These are phyloP conservation scores for Furcifer pardalis DNA, from an alignment of 2,797 vertebrate species.

Conservation along the genomic window DNA sequence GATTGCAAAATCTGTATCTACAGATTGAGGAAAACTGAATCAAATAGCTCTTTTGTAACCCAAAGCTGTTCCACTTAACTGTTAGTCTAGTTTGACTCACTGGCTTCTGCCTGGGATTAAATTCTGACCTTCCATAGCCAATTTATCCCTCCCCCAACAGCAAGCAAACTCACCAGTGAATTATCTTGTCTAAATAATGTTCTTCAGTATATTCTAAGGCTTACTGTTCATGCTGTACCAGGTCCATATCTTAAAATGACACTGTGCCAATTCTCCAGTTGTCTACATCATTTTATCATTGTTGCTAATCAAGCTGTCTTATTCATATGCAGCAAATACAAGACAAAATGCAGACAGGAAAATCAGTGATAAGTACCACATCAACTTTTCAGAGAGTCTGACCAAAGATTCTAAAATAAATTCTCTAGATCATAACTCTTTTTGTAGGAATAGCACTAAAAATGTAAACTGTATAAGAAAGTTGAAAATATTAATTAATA, in stretches of 20 bases:
- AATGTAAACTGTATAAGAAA: not conserved
- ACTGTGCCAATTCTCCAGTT: not conserved
- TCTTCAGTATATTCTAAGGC: not conserved
- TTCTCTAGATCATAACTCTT: not conserved
- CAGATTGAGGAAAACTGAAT: not conserved
- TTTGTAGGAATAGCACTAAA: not conserved
- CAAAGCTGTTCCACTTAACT: not conserved
- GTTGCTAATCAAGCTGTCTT: not conserved
- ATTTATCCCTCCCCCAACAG: not conserved
- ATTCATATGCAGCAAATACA: not conserved
- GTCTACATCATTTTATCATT: not conserved
- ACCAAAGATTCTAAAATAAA: not conserved
- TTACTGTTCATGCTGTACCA: not conserved
- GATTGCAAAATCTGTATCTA: not conserved
- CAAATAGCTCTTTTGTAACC: not conserved
- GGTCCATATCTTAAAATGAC: not conserved
- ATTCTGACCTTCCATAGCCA: not conserved
- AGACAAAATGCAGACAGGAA: not conserved
- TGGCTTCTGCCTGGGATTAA: not conserved
- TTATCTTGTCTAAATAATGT: not conserved
- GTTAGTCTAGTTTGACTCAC: not conserved
- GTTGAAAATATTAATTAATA: not conserved
- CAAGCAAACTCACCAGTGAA: not conserved
- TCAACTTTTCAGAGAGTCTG: not conserved
- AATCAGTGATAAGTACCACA: accelerated